Conservation (phyloP, 2,797 vertebrate genomes). For the Microctenopoma stevenorrisi region DNA sequence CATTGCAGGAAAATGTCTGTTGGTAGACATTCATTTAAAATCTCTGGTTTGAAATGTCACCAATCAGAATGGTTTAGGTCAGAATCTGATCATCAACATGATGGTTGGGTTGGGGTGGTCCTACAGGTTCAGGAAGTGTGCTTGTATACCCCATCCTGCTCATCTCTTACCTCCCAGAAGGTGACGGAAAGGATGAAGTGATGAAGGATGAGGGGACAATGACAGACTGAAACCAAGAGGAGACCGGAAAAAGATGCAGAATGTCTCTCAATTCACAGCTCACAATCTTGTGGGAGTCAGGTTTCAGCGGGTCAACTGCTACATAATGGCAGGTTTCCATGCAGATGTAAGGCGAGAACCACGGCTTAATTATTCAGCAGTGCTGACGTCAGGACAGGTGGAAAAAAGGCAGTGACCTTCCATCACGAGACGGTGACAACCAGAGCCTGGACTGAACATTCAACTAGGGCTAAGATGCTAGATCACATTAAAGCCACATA, state of each 20-base stretch:
- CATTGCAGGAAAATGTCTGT: background rate
- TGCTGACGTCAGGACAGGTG: constrained; percentile 51
- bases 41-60: too few relatives aligned
- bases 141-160: background rate
- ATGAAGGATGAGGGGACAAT: background rate
- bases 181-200: background rate
- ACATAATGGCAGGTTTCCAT: constrained; percentile 62
- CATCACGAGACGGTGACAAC: constrained; percentile 21
- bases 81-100: too few relatives aligned
- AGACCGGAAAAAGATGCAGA: background rate
- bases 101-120: background rate
- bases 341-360: constrained; percentile 65
- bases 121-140: background rate
- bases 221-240: background rate
- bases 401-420: constrained; percentile 59
- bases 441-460: background rate
- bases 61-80: too few relatives aligned
- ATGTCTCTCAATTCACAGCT: constrained; percentile 4
- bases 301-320: constrained; percentile 31
- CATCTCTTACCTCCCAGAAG: constrained; percentile 2
- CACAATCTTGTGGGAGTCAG: constrained; percentile 21
- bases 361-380: constrained; percentile 77
- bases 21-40: too few relatives aligned
- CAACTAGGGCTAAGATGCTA: too few relatives aligned
- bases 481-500: too few relatives aligned